Evolutionary conservation across 2,797 vertebrate species (phyloP), one percentile per base, ranked within the genome.

Genomic region (Sebastes glaucus): DNA sequence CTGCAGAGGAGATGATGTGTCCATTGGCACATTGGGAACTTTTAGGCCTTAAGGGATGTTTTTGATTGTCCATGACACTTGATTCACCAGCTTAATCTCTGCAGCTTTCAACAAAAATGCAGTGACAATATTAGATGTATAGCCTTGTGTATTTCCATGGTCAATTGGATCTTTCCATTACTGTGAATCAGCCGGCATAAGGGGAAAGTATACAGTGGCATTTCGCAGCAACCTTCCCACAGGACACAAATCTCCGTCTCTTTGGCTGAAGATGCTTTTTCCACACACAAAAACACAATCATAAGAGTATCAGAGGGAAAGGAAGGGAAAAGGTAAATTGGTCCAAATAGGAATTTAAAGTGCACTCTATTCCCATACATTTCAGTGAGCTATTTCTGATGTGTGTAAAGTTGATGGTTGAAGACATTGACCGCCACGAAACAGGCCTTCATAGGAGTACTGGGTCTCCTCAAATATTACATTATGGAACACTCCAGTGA

Each of bases 401-500:
- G 57, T 85, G 81, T 89, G 78, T 84, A 82, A 77, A 85, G 78
- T 79, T 91, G 86, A 94, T 91, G 82, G 75, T 64, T 87, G 82
- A 70, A 85, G 90, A 88, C 93, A 87, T 13, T 82, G 78, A 79
- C 83, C 46, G 59, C 74, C 87, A 76, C 87, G 78, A 92, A 91
- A 85, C 75, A 83, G 80, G 71, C 83, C 81, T 90, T 88, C 82
- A 87, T 81, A 83, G 74, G 78, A 73, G 80, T 76, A 76, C 71
- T 69, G 80, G 82, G 78, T 74, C 77, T 82, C 86, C 82, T 84
- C 81, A 88, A 78, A 87, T 90, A 92, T 85, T 90, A 77, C 85
- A 91, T 93, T 91, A 92, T 65, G 77, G 71, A 89, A 89, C 83
- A 87, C 83, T 92, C 80, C 3, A 4, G 67, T 77, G 68, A 89